Percentiles rank a stretch among this genome's conserved stretches.
Evolutionary conservation across 2,113 vertebrate species (phyloP).

Genomic region (Leptosomus discolor): DNA sequence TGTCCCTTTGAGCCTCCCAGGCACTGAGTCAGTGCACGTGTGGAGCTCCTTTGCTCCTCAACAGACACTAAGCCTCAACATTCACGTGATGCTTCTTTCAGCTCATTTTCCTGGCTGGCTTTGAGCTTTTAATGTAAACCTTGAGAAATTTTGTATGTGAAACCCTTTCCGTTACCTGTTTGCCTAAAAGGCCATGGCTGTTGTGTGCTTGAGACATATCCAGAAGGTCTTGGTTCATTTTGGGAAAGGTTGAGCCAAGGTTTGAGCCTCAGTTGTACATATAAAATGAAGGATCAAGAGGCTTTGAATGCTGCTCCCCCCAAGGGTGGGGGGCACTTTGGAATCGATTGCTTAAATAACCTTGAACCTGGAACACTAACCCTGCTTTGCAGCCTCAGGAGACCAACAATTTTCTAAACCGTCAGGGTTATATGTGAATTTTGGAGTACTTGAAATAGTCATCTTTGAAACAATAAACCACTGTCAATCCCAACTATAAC

Average conservation of each 20-base stretch:
- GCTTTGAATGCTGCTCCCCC: not conserved
- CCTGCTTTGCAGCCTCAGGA: not conserved
- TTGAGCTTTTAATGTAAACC: not conserved
- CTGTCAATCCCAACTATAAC: not conserved
- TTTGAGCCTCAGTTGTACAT: not conserved
- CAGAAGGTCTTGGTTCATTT: not conserved
- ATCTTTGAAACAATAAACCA: not conserved
- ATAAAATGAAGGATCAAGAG: not conserved
- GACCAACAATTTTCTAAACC: not conserved
- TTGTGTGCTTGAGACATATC: not conserved
- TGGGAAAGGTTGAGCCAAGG: not conserved
- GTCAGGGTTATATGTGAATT: not conserved
- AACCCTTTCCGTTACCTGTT: not conserved
- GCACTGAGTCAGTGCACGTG: not conserved
- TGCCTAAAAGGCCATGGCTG: not conserved
- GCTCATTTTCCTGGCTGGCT: not conserved
- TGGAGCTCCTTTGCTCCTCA: not conserved
- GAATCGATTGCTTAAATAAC: not conserved
- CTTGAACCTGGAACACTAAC: not conserved
- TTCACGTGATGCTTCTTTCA: rapidly evolving
- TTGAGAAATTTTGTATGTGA: not conserved
- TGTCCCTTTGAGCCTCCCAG: not conserved
- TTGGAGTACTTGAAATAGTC: not conserved
- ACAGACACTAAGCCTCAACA: not conserved
- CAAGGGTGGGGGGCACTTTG: rapidly evolving